Conservation (phyloP, 1,140 invertebrate genomes). For the Oncopeltus fasciatus region DNA sequence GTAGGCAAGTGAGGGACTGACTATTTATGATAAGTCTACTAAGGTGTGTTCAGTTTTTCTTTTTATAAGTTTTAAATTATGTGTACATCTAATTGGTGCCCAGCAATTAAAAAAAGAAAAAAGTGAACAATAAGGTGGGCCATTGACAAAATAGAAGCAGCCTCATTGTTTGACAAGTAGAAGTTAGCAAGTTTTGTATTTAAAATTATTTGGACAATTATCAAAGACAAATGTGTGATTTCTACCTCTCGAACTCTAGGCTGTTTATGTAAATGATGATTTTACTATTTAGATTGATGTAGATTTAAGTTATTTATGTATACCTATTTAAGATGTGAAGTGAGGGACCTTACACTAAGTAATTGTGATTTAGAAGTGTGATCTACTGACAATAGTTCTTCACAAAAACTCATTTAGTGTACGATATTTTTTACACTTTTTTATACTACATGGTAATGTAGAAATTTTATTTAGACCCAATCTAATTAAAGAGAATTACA, state of each 20-base stretch:
- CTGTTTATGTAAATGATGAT: constrained; percentile 13
- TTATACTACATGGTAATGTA: constrained; percentile 3
- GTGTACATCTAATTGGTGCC: background rate
- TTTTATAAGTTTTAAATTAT: too few species aligned
- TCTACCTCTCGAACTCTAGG: constrained; percentile 23
- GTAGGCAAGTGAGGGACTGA: background rate
- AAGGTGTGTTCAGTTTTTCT: background rate
- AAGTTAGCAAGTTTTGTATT: constrained; percentile 15
- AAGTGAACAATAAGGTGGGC: background rate
- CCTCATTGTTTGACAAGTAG: constrained; percentile 23
- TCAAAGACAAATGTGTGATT: constrained; percentile 14
- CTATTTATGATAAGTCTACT: background rate
- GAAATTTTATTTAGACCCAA: background rate
- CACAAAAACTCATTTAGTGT: background rate
- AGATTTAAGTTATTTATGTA: constrained; percentile 17
- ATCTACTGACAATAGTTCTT: constrained; percentile 6
- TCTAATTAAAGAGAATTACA: background rate
- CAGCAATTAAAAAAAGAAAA: background rate
- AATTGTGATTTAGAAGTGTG: constrained; percentile 13
- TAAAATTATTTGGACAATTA: constrained; percentile 18
- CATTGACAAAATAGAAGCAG: background rate
- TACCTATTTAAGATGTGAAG: constrained; percentile 16
- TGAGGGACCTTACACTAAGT: constrained; percentile 3
- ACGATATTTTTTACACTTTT: background rate
- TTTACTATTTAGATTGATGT: constrained; percentile 8